Percentiles rank a stretch among this genome's conserved stretches.
phyloP scores from a whole-genome alignment of 2,888 invertebrate species.

The Hedychridium roseum region DNA sequence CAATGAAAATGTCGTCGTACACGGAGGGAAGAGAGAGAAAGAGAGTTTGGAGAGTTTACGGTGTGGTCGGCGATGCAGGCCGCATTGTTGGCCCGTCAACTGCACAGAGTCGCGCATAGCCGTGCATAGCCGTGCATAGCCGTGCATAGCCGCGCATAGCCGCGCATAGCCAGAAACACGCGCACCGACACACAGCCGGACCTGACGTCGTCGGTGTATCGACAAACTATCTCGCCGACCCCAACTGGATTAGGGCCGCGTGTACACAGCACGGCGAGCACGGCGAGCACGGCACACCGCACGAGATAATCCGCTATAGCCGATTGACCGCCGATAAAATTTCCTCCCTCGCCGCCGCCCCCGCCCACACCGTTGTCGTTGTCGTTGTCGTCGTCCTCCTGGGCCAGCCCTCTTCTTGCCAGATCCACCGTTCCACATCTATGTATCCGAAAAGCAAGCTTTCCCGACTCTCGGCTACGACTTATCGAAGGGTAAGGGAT shows the following conservation, averaged over 20 bases:
- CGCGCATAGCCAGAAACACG: conserved; percentile 21
- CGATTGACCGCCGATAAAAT: conserved; percentile 51
- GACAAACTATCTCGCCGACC: conserved; percentile 42
- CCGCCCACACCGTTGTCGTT: no score
- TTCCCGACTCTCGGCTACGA: no score
- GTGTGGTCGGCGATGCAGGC: conserved; percentile 43
- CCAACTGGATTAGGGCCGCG: conserved; percentile 48
- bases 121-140: conserved; percentile 17
- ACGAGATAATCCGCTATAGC: conserved; percentile 44
- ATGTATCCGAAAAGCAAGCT: no score
- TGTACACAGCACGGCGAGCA: not conserved
- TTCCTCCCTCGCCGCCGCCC: conserved; percentile 20
- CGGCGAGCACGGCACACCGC: conserved; percentile 13
- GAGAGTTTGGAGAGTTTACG: conserved; percentile 50
- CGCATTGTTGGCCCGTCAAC: conserved; percentile 52
- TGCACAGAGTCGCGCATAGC: conserved; percentile 30
- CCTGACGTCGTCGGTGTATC: conserved; percentile 24
- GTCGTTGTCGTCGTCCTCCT: no score
- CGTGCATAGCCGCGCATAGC: conserved; percentile 20
- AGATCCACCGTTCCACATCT: no score
- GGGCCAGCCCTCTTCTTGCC: no score
- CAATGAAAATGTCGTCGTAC: conserved; percentile 20
- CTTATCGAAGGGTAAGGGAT: no score
- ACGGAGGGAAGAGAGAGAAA: no score
- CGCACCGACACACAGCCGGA: conserved; percentile 15